A percentile compares a stretch with the other conserved stretches of the same genome.
phyloP scores from a whole-genome alignment of 2,113 vertebrate genomes.

The Microtus montanus region DNA sequence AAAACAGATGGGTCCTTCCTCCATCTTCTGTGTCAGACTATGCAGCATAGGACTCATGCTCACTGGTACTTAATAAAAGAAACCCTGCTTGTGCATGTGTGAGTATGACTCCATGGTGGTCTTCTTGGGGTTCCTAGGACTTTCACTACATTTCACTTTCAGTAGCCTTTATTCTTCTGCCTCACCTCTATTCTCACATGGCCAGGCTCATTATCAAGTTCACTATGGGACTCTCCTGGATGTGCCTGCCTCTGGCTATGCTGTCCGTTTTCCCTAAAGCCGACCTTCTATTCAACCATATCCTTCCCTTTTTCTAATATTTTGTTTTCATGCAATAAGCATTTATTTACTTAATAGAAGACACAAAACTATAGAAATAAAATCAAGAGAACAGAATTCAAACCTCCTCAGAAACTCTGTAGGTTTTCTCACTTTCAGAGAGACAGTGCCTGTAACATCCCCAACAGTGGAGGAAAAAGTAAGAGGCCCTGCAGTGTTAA shows the following conservation, averaged over 20 bases:
- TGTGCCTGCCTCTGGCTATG: not conserved
- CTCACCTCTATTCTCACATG: not conserved
- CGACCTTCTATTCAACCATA: not conserved
- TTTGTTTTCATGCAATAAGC: not conserved
- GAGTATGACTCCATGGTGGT: too few relatives aligned
- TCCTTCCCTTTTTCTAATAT: too few relatives aligned
- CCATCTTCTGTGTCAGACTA: too few relatives aligned
- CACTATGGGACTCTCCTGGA: not conserved
- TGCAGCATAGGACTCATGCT: too few relatives aligned
- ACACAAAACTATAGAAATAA: not conserved
- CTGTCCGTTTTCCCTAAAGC: not conserved
- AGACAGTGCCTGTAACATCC: not conserved
- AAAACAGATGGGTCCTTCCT: too few relatives aligned
- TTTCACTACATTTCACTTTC: too few relatives aligned
- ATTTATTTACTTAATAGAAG: conserved; percentile 46
- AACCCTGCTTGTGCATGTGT: too few relatives aligned
- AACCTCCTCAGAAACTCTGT: not conserved
- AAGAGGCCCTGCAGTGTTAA: not conserved
- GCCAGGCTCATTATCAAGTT: not conserved
- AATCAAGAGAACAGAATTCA: not conserved
- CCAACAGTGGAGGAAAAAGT: not conserved
- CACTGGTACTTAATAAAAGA: too few relatives aligned
- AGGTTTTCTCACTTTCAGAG: not conserved
- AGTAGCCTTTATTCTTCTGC: not conserved
- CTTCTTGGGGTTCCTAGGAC: too few relatives aligned